Evolutionary conservation across 2,797 vertebrate genomes (phyloP).

Genomic region (Erpetoichthys calabaricus): DNA sequence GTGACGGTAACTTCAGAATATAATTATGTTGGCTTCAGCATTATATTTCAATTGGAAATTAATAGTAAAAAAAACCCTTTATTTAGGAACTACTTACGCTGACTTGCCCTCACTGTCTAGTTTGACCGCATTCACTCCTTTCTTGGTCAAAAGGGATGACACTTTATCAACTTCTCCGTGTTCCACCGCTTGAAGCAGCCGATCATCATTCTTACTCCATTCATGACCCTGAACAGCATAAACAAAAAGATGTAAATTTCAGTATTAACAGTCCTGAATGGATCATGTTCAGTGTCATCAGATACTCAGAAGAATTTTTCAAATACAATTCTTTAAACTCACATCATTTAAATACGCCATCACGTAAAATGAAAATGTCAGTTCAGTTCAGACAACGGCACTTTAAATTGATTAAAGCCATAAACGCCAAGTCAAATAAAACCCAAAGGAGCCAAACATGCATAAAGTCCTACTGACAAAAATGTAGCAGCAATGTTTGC

Average conservation of each 20-base stretch:
- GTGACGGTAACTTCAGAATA: too few species aligned
- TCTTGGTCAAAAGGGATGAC: constrained; percentile 76
- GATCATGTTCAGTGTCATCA: neutral
- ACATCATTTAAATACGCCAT: neutral
- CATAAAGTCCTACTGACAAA: too few species aligned
- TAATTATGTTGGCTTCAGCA: too few species aligned
- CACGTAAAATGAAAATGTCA: too few species aligned
- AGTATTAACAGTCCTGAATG: neutral
- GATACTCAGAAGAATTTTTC: neutral
- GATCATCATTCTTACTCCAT: constrained; percentile 94
- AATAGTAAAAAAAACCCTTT: too few species aligned
- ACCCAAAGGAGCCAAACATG: too few species aligned
- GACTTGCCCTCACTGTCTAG: constrained; percentile 85
- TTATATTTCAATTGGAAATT: too few species aligned
- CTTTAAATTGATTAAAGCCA: too few species aligned
- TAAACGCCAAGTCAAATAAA: too few species aligned
- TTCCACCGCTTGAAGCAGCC: constrained; percentile 85
- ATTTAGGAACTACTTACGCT: constrained; percentile 58
- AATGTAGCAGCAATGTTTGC: too few species aligned
- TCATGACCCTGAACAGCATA: constrained; percentile 61
- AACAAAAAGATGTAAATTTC: constrained; percentile 12
- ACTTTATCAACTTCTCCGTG: constrained; percentile 87
- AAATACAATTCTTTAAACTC: constrained; percentile 1
- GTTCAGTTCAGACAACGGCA: too few species aligned
- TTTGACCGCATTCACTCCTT: constrained; percentile 79